Conservation (phyloP, 2,888 invertebrate species). For the Thysanoteuthis rhombus region DNA sequence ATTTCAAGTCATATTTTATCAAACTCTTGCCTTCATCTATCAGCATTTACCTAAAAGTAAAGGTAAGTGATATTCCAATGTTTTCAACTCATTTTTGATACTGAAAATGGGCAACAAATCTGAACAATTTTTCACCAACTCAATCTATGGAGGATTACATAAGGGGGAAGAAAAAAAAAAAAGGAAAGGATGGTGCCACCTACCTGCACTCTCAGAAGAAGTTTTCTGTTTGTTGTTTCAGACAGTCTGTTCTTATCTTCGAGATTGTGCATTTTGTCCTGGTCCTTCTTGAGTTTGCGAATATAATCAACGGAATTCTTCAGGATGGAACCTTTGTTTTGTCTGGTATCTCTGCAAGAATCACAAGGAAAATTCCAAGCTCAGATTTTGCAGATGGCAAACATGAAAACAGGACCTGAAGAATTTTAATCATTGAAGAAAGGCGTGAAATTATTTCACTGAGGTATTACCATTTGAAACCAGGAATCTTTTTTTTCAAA, state of each 20-base stretch:
- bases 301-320: conserved; percentile 98
- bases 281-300: conserved; percentile 78
- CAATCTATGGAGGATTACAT: too few species aligned
- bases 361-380: neutral
- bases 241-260: conserved; percentile 83
- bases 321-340: conserved; percentile 86
- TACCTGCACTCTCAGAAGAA: conserved; percentile 86
- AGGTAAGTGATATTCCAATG: too few species aligned
- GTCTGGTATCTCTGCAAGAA: conserved; percentile 67
- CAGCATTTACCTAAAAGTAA: too few species aligned
- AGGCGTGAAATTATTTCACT: too few species aligned
- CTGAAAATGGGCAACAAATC: too few species aligned
- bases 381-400: neutral
- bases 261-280: conserved; percentile 79
- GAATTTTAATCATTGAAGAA: neutral
- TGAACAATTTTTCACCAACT: too few species aligned
- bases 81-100: too few species aligned
- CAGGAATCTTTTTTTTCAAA: too few species aligned
- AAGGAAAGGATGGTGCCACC: conserved; percentile 27
- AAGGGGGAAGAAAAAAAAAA: too few species aligned
- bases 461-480: too few species aligned
- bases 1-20: too few species aligned
- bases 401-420: neutral
- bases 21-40: too few species aligned
- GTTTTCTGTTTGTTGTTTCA: conserved; percentile 83